Evolutionary conservation across 1,140 invertebrate genomes (phyloP).

Genomic region (Drosophila littoralis): DNA sequence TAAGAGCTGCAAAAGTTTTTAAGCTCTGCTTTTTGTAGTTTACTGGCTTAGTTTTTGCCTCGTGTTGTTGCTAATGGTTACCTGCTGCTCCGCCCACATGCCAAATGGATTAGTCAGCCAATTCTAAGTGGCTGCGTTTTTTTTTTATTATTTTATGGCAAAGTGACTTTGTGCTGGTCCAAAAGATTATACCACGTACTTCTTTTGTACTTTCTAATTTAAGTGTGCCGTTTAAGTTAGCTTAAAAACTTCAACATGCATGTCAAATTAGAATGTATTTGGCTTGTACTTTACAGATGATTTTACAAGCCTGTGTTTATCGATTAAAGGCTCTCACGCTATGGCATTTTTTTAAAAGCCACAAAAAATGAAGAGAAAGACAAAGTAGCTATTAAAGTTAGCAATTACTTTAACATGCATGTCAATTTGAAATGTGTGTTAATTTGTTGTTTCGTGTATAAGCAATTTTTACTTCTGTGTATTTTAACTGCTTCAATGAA

Average conservation of each 20-base stretch:
- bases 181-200: neutral
- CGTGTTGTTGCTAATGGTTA: conserved; percentile 26
- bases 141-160: neutral
- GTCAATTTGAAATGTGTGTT: neutral
- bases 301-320: too few species aligned
- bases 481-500: neutral
- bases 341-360: too few species aligned
- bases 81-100: conserved; percentile 5
- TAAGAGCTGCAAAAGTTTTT: conserved; percentile 23
- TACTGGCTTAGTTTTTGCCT: conserved; percentile 14
- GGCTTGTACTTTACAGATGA: neutral
- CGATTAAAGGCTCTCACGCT: too few species aligned
- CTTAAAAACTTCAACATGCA: neutral
- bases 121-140: conserved; percentile 13
- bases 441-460: neutral
- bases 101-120: conserved; percentile 4
- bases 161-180: neutral
- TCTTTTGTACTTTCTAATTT: neutral
- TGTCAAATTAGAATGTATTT: neutral
- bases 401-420: neutral
- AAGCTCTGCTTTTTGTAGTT: conserved; percentile 3
- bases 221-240: neutral
- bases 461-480: neutral
- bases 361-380: too few species aligned
- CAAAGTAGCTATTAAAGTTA: neutral